phyloP scores from a whole-genome alignment of 2,888 invertebrate genomes.

The Zygogramma bicolorata region DNA sequence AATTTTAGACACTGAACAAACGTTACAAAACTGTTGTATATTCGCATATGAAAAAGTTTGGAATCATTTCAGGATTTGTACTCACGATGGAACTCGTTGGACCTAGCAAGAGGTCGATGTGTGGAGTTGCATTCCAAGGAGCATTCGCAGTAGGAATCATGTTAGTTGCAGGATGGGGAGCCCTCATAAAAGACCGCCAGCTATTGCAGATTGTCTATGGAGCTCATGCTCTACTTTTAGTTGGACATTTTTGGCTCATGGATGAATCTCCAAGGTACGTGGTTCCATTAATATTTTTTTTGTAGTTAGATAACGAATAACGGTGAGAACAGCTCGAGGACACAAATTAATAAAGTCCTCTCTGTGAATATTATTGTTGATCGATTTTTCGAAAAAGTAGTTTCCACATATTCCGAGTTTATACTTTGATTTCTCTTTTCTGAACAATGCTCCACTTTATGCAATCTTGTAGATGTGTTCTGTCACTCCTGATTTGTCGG shows the following conservation, averaged over 20 bases:
- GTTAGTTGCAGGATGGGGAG: slow-evolving; percentile 87
- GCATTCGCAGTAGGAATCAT: slow-evolving; percentile 85
- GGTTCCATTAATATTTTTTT: background rate
- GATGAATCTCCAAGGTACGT: slow-evolving; percentile 79
- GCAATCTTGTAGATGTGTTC: no score
- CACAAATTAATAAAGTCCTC: no score
- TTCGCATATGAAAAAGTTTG: background rate
- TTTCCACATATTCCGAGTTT: no score
- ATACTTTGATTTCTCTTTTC: no score
- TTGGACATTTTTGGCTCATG: slow-evolving; percentile 89
- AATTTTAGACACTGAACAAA: no score
- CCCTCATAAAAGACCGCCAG: slow-evolving; percentile 78
- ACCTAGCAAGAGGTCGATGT: slow-evolving; percentile 80
- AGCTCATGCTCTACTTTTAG: slow-evolving; percentile 77
- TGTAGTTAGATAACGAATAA: no score
- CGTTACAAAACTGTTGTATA: background rate
- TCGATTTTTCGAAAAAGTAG: no score
- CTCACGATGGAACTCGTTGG: slow-evolving; percentile 88
- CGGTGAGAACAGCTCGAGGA: no score
- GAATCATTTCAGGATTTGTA: slow-evolving; percentile 69
- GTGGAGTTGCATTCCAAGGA: slow-evolving; percentile 84
- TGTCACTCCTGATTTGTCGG: no score
- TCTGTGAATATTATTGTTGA: no score
- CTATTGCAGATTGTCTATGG: slow-evolving; percentile 84
- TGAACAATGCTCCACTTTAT: no score